Evolutionary conservation across 2,797 vertebrate species (phyloP).

Genomic region (Platalea minor): DNA sequence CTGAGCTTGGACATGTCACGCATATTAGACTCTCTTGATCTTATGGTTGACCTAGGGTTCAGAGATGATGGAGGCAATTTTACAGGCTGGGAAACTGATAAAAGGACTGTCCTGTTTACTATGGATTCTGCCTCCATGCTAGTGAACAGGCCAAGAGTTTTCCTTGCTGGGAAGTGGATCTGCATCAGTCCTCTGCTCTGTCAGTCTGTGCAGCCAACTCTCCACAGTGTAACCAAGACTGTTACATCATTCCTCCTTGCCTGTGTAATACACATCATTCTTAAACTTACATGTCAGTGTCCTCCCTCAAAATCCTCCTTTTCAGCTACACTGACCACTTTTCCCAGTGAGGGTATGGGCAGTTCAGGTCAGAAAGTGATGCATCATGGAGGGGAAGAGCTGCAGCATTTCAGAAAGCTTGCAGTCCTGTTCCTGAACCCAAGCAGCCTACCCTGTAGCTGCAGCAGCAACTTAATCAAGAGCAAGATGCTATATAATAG

Average conservation of each 20-base stretch:
- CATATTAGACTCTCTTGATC: background rate
- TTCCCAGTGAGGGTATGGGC: background rate
- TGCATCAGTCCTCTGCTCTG: background rate
- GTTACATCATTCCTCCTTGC: background rate
- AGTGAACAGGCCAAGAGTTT: background rate
- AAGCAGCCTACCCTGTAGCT: background rate
- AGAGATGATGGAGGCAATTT: background rate
- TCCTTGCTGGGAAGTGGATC: background rate
- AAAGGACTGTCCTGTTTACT: background rate
- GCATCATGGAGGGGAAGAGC: rapidly evolving
- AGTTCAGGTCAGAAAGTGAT: background rate
- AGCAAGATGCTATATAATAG: background rate
- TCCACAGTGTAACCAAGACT: background rate
- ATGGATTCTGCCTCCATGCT: background rate
- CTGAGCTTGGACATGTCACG: background rate
- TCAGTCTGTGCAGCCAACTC: background rate
- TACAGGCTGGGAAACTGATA: background rate
- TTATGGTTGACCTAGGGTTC: background rate
- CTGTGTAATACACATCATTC: background rate
- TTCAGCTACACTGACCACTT: background rate
- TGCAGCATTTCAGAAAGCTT: background rate
- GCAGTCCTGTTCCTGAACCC: background rate
- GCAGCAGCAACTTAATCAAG: background rate
- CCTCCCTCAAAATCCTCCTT: background rate
- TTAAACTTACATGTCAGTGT: background rate